phyloP scores from a whole-genome alignment of 2,888 invertebrate species.

The Eurytoma californica region DNA sequence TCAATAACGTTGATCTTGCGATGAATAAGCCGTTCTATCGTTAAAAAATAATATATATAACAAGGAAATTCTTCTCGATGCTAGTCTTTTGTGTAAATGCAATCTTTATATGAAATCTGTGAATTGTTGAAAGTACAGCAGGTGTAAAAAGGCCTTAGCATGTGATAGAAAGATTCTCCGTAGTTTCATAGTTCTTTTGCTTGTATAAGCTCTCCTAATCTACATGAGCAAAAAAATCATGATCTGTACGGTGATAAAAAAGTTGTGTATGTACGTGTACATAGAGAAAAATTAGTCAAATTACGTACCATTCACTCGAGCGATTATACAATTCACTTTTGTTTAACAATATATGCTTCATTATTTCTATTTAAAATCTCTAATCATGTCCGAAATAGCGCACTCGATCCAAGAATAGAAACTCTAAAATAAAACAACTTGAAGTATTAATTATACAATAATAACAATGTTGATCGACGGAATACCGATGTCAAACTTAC shows the following conservation, averaged over 20 bases:
- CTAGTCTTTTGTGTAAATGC: constrained; percentile 14
- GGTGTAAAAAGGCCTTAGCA: constrained; percentile 46
- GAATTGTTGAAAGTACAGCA: constrained; percentile 16
- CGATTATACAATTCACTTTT: no score
- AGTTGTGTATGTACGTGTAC: constrained; percentile 21
- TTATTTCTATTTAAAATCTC: no score
- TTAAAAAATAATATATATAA: background rate
- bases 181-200: constrained; percentile 31
- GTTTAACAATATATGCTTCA: no score
- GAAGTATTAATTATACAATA: no score
- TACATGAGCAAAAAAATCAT: constrained; percentile 15
- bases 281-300: constrained; percentile 26
- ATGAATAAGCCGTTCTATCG: background rate
- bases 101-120: constrained; percentile 15
- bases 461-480: no score
- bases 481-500: no score
- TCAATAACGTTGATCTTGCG: background rate
- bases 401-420: no score
- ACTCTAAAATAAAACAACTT: no score
- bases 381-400: no score
- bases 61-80: background rate
- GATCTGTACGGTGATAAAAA: constrained; percentile 7
- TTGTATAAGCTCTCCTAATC: constrained; percentile 16
- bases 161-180: constrained; percentile 39
- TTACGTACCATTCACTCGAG: background rate